phyloP scores from a whole-genome alignment of 2,113 vertebrate genomes.

The Piliocolobus tephrosceles region DNA sequence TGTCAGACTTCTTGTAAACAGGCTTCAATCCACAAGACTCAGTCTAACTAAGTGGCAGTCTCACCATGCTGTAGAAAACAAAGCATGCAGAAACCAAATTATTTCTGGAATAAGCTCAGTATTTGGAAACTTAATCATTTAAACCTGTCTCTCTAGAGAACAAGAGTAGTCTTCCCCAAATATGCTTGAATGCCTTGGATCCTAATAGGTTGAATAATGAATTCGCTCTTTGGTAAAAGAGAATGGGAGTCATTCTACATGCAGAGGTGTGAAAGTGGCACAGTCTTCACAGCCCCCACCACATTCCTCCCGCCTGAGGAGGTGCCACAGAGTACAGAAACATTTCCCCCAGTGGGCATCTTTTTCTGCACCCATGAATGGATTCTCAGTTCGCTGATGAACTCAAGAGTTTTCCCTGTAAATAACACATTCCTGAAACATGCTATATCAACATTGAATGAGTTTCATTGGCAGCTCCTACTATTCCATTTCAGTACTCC shows the following conservation, averaged over 20 bases:
- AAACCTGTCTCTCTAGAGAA: not conserved
- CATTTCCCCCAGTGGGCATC: conserved; percentile 54
- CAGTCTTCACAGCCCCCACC: not conserved
- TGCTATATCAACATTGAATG: conserved; percentile 45
- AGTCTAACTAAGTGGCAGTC: not conserved
- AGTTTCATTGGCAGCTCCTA: not conserved
- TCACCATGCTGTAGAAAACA: not conserved
- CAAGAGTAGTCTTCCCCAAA: not conserved
- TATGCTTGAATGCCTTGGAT: not conserved
- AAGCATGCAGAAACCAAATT: not conserved
- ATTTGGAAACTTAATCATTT: not conserved
- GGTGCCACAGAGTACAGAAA: conserved; percentile 21
- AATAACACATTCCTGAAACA: conserved; percentile 68
- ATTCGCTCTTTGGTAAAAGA: not conserved
- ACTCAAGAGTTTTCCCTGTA: conserved; percentile 52
- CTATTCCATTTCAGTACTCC: not conserved
- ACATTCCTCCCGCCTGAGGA: conserved; percentile 55
- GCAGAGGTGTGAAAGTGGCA: conserved; percentile 12
- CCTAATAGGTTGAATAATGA: not conserved
- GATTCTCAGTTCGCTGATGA: conserved; percentile 52
- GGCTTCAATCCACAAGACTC: conserved; percentile 24
- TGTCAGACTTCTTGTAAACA: conserved; percentile 24
- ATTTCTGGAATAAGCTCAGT: conserved; percentile 7
- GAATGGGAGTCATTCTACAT: not conserved
- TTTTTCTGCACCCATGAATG: conserved; percentile 74